Evolutionary conservation across 2,888 invertebrate genomes (phyloP).

Genomic region (Chalcis sispes): DNA sequence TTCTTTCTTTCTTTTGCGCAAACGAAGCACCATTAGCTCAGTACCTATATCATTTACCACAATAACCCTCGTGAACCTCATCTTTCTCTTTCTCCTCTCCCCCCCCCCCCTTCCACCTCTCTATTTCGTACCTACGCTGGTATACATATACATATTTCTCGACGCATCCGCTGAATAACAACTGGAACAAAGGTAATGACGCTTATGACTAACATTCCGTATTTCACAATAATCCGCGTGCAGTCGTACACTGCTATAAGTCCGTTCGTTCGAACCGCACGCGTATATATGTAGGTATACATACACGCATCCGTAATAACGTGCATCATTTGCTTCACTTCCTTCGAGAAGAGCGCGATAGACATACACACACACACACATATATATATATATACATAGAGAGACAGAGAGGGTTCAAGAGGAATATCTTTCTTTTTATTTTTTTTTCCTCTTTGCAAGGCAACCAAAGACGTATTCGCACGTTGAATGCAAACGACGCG

Average conservation of each 20-base stretch:
- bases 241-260: no score
- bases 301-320: constrained; percentile 19
- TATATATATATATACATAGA: no score
- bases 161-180: constrained; percentile 40
- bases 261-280: no score
- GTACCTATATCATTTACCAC: constrained; percentile 21
- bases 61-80: not conserved
- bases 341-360: constrained; percentile 1
- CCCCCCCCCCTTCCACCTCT: no score
- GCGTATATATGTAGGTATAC: no score
- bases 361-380: no score
- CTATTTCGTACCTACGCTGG: no score
- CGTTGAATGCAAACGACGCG: no score
- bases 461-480: no score
- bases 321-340: constrained; percentile 28
- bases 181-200: constrained; percentile 49
- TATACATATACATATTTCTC: constrained; percentile 5
- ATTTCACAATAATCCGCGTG: constrained; percentile 47
- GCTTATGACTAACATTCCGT: constrained; percentile 39
- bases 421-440: no score
- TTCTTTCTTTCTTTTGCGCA: constrained; percentile 1
- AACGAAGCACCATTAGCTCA: constrained; percentile 25
- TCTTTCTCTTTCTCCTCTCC: constrained; percentile 7
- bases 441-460: not conserved
- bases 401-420: no score